Conservation (phyloP, 2,888 invertebrate species). For the Danaus chrysippus region DNA sequence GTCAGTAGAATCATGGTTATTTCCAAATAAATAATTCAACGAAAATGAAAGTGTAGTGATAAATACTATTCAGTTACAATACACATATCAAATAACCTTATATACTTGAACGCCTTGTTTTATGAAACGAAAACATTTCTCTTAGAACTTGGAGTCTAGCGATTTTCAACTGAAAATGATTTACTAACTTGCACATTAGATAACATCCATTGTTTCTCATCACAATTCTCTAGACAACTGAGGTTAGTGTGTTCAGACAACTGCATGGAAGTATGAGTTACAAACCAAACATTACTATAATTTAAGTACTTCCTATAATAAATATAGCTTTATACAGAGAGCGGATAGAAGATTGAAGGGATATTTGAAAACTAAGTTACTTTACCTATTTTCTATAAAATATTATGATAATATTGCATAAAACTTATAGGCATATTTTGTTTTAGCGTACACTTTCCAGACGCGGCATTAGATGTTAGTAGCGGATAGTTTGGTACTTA, state of each 20-base stretch:
- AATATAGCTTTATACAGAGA: too few relatives aligned
- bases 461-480: too few relatives aligned
- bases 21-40: not conserved
- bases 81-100: conserved; percentile 5
- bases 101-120: conserved; percentile 9
- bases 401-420: too few relatives aligned
- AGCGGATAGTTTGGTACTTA: too few relatives aligned
- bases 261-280: conserved; percentile 5
- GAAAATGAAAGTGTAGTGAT: not conserved
- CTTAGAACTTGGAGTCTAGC: conserved; percentile 42
- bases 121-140: conserved; percentile 25
- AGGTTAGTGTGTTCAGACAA: conserved; percentile 28
- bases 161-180: conserved; percentile 50
- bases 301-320: too few relatives aligned
- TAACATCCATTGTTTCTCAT: conserved; percentile 55
- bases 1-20: too few relatives aligned
- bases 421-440: too few relatives aligned
- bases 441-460: too few relatives aligned
- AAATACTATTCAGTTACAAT: not conserved
- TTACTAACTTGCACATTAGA: conserved; percentile 48
- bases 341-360: too few relatives aligned
- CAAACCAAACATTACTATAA: not conserved
- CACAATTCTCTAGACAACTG: conserved; percentile 49
- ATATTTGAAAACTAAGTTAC: too few relatives aligned
- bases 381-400: too few relatives aligned